Base-by-base conservation (phyloP, 2,797 vertebrate genomes). In the Hephaestus fuliginosus region DNA sequence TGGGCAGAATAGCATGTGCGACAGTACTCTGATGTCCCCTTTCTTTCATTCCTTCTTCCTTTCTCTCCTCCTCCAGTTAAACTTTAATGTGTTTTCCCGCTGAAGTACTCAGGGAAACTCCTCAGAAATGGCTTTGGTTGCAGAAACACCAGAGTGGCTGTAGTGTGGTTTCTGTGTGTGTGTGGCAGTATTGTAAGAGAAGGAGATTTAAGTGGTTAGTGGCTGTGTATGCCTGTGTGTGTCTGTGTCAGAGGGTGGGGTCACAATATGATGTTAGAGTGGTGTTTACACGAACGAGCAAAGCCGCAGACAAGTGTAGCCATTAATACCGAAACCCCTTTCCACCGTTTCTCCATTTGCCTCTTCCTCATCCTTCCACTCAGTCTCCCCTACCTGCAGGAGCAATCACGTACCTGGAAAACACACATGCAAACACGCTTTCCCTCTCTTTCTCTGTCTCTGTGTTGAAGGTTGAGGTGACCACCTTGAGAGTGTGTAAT, bases 121-220 rank as follows among this genome's bases (percentile, higher is more conserved):
- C 86, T 92, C 86, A 91, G 84, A 95, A 95, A 96, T 94, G 93
- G 94, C 94, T 95, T 93, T 89, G 87, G 88, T 90, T 94, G 93
- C 94, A 95, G 86, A 91, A 93, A 89, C 87, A 92, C 88, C 83
- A 81, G 82, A 92, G 92, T 91, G 91, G 88, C 86, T 87, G 74
- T 69, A 74, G 86, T 87, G 87, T 90, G 90, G 88, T 83, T 83
- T 81, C 57, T 80, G 36, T 86, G 80, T 85, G 70, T 46, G 67
- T 75, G 82, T 76, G 81, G 76, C n/a, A 15, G 76, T 61, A 70
- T 76, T 88, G 88, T 84, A 86, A 76, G 69, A 76, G 65, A 69
- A 60, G 74, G 74, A 87, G 82, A 89, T 89, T 94, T 94, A 94
- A 95, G 93, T 94, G 93, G 90, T 89, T 84, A 70, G 85, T 82